These are phyloP conservation scores for Zapornia atra DNA, from an alignment of 2,113 vertebrate species.

Conservation along the genomic window DNA sequence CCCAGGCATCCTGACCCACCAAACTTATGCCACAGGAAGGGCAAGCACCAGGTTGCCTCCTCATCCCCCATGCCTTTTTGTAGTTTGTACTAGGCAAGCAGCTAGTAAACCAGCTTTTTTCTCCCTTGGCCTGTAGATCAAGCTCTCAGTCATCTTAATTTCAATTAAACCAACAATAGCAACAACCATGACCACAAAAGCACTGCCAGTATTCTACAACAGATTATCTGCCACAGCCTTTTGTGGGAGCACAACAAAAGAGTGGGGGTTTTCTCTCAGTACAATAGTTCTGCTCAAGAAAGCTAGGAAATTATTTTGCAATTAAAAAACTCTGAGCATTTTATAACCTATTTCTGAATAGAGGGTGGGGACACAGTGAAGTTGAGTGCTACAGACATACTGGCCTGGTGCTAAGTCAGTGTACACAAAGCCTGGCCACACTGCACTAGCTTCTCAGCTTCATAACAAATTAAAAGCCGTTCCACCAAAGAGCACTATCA, in stretches of 20 bases:
- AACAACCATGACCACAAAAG: not conserved
- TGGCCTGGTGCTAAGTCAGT: not conserved
- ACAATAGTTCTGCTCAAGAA: not conserved
- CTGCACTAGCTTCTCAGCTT: not conserved
- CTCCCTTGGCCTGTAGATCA: not conserved
- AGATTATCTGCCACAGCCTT: not conserved
- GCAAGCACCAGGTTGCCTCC: not conserved
- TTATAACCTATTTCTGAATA: slow-evolving; percentile 34
- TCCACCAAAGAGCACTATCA: not conserved
- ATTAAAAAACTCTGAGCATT: not conserved
- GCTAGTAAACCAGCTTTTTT: not conserved
- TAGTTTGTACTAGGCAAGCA: not conserved
- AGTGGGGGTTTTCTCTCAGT: not conserved
- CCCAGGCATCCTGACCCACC: not conserved
- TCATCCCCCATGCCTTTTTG: not conserved
- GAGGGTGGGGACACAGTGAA: not conserved
- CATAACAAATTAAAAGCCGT: not conserved
- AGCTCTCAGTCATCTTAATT: not conserved
- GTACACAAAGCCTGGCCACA: not conserved
- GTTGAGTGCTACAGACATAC: not conserved
- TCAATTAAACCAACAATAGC: not conserved
- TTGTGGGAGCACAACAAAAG: not conserved
- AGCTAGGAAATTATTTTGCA: not conserved
- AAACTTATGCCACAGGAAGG: not conserved
- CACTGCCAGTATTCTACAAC: not conserved